These are phyloP conservation scores for Malurus elegans DNA, from an alignment of 2,113 vertebrate genomes.

Conservation along the genomic window DNA sequence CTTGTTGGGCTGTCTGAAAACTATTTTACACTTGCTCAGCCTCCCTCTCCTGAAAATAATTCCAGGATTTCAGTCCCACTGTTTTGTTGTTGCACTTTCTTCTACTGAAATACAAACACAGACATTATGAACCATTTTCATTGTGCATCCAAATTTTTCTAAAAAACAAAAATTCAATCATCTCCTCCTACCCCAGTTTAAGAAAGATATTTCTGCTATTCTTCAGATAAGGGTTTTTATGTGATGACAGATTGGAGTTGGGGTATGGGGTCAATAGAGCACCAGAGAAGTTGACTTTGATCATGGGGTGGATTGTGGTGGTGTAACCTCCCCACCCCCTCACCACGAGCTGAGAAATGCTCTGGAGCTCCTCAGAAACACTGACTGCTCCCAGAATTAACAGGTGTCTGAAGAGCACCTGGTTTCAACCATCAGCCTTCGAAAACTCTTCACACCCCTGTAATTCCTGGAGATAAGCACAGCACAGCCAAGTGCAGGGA, in stretches of 20 bases:
- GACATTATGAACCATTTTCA: not conserved
- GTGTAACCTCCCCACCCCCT: not conserved
- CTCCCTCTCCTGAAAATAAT: not conserved
- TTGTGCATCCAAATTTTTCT: not conserved
- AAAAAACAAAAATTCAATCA: not conserved
- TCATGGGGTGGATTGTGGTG: rapidly evolving
- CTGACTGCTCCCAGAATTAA: not conserved
- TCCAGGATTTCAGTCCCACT: not conserved
- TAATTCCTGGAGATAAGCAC: not conserved
- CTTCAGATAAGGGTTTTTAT: not conserved
- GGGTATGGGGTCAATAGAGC: not conserved
- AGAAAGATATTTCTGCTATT: not conserved
- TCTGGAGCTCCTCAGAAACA: not conserved
- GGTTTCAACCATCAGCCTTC: not conserved
- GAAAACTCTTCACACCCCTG: not conserved
- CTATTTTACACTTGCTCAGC: not conserved
- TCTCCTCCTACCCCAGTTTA: not conserved
- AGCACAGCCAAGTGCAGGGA: not conserved
- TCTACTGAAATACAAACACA: not conserved
- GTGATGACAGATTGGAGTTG: not conserved
- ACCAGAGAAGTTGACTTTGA: not conserved
- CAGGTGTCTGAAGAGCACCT: not conserved
- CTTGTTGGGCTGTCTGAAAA: not conserved
- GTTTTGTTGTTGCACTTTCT: not conserved
- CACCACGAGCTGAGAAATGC: not conserved